These are phyloP conservation scores for Erebia ligea DNA, from an alignment of 2,888 invertebrate genomes.

Conservation along the genomic window DNA sequence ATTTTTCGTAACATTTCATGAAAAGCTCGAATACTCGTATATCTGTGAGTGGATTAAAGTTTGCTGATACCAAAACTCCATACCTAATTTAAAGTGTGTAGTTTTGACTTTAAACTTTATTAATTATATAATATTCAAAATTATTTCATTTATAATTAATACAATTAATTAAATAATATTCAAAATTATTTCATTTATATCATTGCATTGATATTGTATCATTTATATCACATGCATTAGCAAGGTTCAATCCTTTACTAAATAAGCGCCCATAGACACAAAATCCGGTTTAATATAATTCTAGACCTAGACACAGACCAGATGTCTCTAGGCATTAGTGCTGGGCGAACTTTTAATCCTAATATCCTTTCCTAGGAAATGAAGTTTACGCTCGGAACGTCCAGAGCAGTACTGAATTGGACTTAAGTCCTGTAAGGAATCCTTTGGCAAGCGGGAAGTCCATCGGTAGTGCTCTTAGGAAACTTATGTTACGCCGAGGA, in stretches of 20 bases:
- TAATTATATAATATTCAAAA: neutral
- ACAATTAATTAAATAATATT: neutral
- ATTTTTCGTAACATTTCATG: no score
- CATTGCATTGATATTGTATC: constrained; percentile 6
- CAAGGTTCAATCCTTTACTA: neutral
- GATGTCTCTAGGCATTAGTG: constrained; percentile 60
- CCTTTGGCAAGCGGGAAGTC: constrained; percentile 48
- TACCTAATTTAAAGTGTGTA: no score
- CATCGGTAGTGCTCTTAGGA: constrained; percentile 36
- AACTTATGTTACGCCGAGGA: constrained; percentile 37
- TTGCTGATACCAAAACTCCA: no score
- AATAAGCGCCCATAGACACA: constrained; percentile 41
- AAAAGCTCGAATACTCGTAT: no score
- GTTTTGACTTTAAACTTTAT: no score
- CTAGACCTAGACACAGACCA: constrained; percentile 50
- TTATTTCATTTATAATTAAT: no score
- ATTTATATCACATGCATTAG: neutral
- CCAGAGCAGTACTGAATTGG: constrained; percentile 49
- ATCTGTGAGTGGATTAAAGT: no score
- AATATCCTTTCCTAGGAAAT: constrained; percentile 76
- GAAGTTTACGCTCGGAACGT: constrained; percentile 70
- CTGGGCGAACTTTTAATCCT: constrained; percentile 73
- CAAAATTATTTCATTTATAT: neutral
- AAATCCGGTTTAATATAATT: constrained; percentile 47
- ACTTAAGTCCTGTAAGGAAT: constrained; percentile 54